phyloP scores from a whole-genome alignment of 2,113 vertebrate genomes.

The Athene cunicularia region DNA sequence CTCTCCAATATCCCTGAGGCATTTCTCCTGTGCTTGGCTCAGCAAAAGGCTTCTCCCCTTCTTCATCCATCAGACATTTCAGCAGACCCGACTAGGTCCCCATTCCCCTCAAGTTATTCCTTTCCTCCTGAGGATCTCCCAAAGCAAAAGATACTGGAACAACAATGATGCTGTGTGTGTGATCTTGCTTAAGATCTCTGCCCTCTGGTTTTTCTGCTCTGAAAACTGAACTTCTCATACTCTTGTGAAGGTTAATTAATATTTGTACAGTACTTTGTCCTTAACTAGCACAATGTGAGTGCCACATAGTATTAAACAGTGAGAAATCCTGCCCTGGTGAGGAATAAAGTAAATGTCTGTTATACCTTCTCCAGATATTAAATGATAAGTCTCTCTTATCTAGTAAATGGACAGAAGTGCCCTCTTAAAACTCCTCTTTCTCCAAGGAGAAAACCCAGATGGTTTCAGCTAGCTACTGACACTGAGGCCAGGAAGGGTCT shows the following conservation, averaged over 20 bases:
- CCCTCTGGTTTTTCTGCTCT: neutral
- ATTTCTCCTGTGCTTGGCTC: neutral
- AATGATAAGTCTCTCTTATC: neutral
- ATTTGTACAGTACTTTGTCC: neutral
- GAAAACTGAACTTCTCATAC: neutral
- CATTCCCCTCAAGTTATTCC: neutral
- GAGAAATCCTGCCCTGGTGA: neutral
- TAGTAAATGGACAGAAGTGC: neutral
- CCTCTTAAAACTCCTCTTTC: neutral
- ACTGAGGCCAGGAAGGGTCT: neutral
- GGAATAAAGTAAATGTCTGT: neutral
- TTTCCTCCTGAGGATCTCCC: neutral
- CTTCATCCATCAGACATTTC: neutral
- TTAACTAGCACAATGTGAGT: neutral
- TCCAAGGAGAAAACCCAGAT: neutral
- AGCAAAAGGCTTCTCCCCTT: neutral
- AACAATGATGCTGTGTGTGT: neutral
- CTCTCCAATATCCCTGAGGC: neutral
- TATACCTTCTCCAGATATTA: neutral
- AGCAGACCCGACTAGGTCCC: neutral
- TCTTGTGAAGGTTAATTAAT: neutral
- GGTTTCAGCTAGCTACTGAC: neutral
- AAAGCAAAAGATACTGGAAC: neutral
- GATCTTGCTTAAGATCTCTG: neutral
- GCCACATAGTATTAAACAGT: neutral